These are phyloP conservation scores for Strigamia transsilvanica DNA, from an alignment of 2,888 invertebrate genomes.

Conservation along the genomic window DNA sequence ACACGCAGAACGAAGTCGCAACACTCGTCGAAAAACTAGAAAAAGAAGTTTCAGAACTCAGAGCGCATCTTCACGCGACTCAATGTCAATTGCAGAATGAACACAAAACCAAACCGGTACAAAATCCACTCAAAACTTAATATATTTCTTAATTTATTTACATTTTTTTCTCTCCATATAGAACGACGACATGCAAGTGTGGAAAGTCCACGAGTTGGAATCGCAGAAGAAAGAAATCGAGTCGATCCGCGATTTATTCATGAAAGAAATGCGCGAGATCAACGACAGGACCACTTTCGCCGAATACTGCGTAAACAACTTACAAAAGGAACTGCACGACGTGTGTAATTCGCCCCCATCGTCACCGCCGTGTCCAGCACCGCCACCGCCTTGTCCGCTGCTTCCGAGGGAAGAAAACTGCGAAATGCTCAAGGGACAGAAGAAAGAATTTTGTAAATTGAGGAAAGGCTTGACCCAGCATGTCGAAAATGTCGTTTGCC, in stretches of 20 bases:
- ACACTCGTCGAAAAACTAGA: slow-evolving; percentile 9
- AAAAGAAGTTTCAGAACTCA: not conserved
- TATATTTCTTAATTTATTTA: not conserved
- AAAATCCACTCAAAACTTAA: not conserved
- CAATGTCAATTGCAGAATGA: slow-evolving; percentile 29
- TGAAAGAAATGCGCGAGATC: slow-evolving; percentile 5
- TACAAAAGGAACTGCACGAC: slow-evolving; percentile 27
- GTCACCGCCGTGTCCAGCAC: not conserved
- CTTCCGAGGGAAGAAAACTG: not conserved
- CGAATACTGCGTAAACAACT: slow-evolving; percentile 19
- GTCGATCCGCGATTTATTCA: slow-evolving; percentile 18
- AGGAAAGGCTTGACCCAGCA: slow-evolving; percentile 23
- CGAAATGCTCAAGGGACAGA: slow-evolving; percentile 7
- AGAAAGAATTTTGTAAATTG: slow-evolving; percentile 45
- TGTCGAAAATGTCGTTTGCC: slow-evolving; percentile 41
- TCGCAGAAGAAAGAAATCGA: slow-evolving; percentile 50
- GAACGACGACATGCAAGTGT: not conserved
- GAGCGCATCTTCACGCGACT: not conserved
- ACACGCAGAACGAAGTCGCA: not conserved
- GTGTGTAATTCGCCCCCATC: not conserved
- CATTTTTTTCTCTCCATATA: not conserved
- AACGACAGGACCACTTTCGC: slow-evolving; percentile 8
- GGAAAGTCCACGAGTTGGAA: not conserved
- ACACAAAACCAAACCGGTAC: not conserved
- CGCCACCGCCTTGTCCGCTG: not conserved